Conservation (phyloP, 2,888 invertebrate genomes). For the Cosmia pyralina region DNA sequence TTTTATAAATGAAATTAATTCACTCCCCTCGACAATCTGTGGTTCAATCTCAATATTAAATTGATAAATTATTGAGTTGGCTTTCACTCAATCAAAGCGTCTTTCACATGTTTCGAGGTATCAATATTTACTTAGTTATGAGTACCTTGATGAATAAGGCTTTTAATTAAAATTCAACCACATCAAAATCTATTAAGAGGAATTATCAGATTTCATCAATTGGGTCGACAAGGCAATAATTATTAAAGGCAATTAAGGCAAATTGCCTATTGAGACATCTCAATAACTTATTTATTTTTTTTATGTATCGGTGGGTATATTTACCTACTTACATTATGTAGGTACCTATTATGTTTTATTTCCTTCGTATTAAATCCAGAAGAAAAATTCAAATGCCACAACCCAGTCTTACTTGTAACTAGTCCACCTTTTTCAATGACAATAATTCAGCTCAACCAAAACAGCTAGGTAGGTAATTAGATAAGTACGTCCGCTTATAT, state of each 20-base stretch:
- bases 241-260: conserved; percentile 3
- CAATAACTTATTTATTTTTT: background rate
- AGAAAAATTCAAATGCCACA: background rate
- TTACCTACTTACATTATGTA: background rate
- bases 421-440: background rate
- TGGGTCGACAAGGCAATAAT: conserved; percentile 9
- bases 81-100: conserved; percentile 66
- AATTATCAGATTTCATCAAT: conserved; percentile 42
- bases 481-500: conserved; percentile 78
- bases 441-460: conserved; percentile 48
- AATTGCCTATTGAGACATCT: background rate
- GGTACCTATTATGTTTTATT: too few species aligned
- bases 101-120: conserved; percentile 69
- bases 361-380: background rate
- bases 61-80: conserved; percentile 61
- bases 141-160: conserved; percentile 36
- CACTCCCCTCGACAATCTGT: conserved; percentile 52
- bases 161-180: conserved; percentile 57
- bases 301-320: background rate
- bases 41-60: conserved; percentile 64
- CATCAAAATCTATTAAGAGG: conserved; percentile 33
- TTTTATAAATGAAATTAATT: conserved; percentile 56
- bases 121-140: conserved; percentile 63
- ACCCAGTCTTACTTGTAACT: background rate
- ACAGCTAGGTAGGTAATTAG: conserved; percentile 69